Conservation (phyloP, 1,140 invertebrate genomes). For the Campodea augens region DNA sequence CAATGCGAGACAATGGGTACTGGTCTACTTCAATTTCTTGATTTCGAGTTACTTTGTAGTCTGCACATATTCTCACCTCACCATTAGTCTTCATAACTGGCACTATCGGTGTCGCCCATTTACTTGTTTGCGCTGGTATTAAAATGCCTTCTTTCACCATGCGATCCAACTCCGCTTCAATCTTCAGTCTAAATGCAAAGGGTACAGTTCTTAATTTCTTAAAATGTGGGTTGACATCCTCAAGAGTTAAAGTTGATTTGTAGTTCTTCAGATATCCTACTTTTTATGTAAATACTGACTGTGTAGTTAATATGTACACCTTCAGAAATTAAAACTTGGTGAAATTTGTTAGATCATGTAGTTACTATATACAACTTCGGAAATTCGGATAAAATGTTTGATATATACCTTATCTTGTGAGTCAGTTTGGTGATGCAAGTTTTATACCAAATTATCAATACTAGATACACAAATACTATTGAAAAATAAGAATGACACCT, state of each 20-base stretch:
- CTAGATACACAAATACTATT: too few species aligned
- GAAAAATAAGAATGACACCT: too few species aligned
- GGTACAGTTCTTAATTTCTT: background rate
- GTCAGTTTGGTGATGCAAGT: too few species aligned
- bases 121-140: background rate
- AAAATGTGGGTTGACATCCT: background rate
- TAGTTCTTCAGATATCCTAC: background rate
- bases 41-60: background rate
- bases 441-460: too few species aligned
- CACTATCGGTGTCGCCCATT: background rate
- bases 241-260: background rate
- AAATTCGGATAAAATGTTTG: too few species aligned
- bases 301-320: too few species aligned
- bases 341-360: too few species aligned
- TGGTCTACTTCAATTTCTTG: too few species aligned
- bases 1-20: too few species aligned
- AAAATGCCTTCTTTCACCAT: background rate
- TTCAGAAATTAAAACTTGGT: too few species aligned
- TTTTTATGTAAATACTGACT: background rate
- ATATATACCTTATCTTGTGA: too few species aligned
- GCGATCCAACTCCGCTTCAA: background rate
- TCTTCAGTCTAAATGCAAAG: background rate
- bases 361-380: too few species aligned
- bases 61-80: background rate
- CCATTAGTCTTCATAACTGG: background rate